These are phyloP conservation scores for Leptopilina boulardi DNA, from an alignment of 1,140 invertebrate species.

Conservation along the genomic window DNA sequence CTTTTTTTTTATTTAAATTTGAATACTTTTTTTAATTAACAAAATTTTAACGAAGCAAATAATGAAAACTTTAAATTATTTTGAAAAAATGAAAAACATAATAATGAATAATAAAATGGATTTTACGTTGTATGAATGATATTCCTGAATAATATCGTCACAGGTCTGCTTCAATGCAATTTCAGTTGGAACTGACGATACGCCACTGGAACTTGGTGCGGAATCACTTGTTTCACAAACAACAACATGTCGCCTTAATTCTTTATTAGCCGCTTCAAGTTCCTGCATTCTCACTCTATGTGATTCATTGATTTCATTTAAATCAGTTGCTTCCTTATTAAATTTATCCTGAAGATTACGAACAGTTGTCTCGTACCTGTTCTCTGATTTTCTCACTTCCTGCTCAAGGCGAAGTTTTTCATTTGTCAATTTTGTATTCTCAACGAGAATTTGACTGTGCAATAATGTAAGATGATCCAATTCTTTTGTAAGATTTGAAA, in stretches of 20 bases:
- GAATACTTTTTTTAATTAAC: too few species aligned
- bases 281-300: constrained; percentile 68
- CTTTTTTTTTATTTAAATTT: too few species aligned
- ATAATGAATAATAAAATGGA: constrained; percentile 9
- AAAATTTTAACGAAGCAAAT: too few species aligned
- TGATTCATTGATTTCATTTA: constrained; percentile 71
- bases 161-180: constrained; percentile 59
- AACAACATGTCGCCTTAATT: constrained; percentile 68
- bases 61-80: constrained; percentile 9
- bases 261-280: constrained; percentile 68
- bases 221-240: constrained; percentile 69
- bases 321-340: constrained; percentile 69
- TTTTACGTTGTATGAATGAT: constrained; percentile 67
- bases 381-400: constrained; percentile 70
- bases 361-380: constrained; percentile 62
- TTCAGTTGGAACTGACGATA: constrained; percentile 69
- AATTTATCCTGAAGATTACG: constrained; percentile 68
- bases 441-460: constrained; percentile 79
- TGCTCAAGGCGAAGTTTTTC: constrained; percentile 78
- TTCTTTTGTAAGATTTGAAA: constrained; percentile 68
- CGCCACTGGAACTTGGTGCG: constrained; percentile 70
- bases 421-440: constrained; percentile 80
- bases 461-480: constrained; percentile 74
- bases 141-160: constrained; percentile 66
- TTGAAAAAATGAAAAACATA: constrained; percentile 33